Base-by-base conservation (phyloP, 2,888 invertebrate genomes). In the Melanostoma scalare region DNA sequence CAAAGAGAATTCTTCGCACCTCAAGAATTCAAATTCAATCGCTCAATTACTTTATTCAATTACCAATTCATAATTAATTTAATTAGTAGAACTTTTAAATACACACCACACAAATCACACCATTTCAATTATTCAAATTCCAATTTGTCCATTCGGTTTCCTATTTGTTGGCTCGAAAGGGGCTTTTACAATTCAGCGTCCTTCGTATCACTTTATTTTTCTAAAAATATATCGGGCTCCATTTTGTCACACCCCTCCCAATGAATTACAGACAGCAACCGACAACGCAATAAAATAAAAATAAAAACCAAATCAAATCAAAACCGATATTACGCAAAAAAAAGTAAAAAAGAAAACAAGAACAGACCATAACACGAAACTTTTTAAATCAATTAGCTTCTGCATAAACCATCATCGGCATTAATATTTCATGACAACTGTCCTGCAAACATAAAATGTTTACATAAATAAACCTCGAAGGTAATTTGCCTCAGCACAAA, bases 401-500 rank as follows among this genome's bases (percentile, higher is more conserved):
- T 84, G 84, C 74, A 84, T 79, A 84, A 84, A 79, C 78, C 84
- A 84, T 79, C 79, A 67, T 69, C 60, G 71, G 38, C 84, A 84
- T 84, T 79, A 84, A 84, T 84, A 84, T 84, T 84, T 84, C 71
- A 84, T 79, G 84, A 79, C 84, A 79, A 79, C 74, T 84, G 78
- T 50, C 84, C 84, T 68, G 73, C 79, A 79, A 50, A 63, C 63
- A 63, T 50, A 63, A 74, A 79, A 79, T 71, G 84, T 79, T 84
- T 74, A 79, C 79, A 79, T 79, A 84, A 84, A 84, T 75, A 84
- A 84, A 79, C 74, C 79, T 84, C 75, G 60, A 71, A 79, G 79
- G 74, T 84, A 84, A 79, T 84, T 84, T 84, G 84, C 79, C 74
- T 73, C 73, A 67, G 63, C 50, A 73, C 78, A 77, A 82, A 82